Evolutionary conservation across 2,888 invertebrate genomes (phyloP).

Genomic region (Phyllotreta cruciferae): DNA sequence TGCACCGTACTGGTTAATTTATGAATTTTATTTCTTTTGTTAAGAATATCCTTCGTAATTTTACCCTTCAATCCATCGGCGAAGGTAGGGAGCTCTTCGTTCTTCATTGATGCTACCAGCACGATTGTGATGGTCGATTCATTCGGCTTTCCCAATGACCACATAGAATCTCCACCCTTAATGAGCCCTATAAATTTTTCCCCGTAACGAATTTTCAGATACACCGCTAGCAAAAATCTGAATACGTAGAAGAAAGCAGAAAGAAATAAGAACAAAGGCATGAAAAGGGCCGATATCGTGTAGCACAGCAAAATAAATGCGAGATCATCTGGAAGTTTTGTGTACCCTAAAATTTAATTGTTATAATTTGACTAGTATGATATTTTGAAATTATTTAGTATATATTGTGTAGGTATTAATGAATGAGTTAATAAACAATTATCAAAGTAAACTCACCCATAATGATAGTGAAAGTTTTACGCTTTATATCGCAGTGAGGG

Average conservation of each 20-base stretch:
- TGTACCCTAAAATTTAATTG: not conserved
- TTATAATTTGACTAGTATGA: not conserved
- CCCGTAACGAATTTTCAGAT: not conserved
- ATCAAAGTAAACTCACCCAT: too few relatives aligned
- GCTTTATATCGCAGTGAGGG: too few relatives aligned
- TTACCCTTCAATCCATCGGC: not conserved
- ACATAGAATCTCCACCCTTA: not conserved
- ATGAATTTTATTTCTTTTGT: not conserved
- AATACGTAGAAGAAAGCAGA: not conserved
- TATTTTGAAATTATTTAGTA: too few relatives aligned
- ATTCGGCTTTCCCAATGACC: not conserved
- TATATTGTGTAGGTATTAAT: too few relatives aligned
- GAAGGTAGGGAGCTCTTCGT: not conserved
- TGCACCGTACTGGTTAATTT: not conserved
- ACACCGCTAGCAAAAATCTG: not conserved
- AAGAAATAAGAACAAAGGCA: not conserved
- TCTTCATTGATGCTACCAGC: not conserved
- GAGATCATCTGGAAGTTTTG: not conserved
- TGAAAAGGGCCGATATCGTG: not conserved
- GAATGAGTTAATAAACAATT: too few relatives aligned
- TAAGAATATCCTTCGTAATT: not conserved
- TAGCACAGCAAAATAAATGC: not conserved
- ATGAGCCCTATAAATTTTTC: conserved; percentile 2
- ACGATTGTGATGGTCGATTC: not conserved
- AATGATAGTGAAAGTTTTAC: too few relatives aligned